These are phyloP conservation scores for Sebastes trivittatus DNA, from an alignment of 2,797 vertebrate species.

Conservation along the genomic window DNA sequence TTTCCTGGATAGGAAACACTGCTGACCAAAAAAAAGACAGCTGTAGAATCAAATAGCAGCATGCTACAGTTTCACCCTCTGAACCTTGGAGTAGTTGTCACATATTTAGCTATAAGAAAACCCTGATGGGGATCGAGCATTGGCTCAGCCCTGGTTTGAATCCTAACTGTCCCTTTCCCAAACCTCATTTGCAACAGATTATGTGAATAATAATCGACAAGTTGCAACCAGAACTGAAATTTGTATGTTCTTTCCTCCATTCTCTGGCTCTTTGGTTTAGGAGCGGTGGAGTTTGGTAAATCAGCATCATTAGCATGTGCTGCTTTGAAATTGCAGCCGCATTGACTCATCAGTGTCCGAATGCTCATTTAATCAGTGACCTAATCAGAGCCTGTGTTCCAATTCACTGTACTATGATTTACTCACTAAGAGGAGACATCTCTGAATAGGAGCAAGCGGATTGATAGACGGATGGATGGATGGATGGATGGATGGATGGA, in stretches of 20 bases:
- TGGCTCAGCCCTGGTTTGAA: not conserved
- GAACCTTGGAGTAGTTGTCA: not conserved
- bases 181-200: not conserved
- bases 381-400: slow-evolving; percentile 32
- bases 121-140: not conserved
- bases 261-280: not conserved
- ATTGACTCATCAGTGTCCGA: slow-evolving; percentile 40
- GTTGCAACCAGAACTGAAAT: not conserved
- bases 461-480: not conserved
- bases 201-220: not conserved
- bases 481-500: not conserved
- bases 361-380: slow-evolving; percentile 32
- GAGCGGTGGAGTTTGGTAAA: not conserved
- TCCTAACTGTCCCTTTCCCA: not conserved
- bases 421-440: slow-evolving; percentile 1
- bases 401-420: slow-evolving; percentile 30
- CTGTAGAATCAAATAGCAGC: not conserved
- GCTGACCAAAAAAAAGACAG: not conserved
- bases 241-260: not conserved
- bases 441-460: not conserved
- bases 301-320: not conserved
- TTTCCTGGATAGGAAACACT: not conserved
- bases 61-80: not conserved
- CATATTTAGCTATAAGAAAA: not conserved
- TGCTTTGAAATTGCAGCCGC: slow-evolving; percentile 13